A percentile compares a stretch with the other conserved stretches of the same genome.
These are phyloP conservation scores for Pomatostomus ruficeps DNA, from an alignment of 2,113 vertebrate genomes.

Conservation along the genomic window DNA sequence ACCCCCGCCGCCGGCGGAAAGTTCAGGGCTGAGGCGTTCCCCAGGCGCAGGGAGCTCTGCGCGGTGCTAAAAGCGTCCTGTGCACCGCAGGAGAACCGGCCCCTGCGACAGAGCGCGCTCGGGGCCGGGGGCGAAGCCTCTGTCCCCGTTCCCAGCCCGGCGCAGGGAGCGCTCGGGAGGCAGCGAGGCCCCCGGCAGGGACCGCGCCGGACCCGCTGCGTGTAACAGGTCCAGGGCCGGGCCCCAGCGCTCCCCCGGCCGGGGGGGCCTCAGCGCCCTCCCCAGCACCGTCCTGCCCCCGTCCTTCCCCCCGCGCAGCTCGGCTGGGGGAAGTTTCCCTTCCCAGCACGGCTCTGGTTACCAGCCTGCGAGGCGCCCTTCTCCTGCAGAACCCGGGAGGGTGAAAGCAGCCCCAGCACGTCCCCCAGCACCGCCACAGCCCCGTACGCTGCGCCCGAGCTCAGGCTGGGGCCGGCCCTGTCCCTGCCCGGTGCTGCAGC, in stretches of 20 bases:
- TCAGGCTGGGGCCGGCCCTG: not conserved
- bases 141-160: fast-evolving
- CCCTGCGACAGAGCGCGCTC: fast-evolving
- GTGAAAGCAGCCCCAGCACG: fast-evolving
- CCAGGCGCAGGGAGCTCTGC: not conserved
- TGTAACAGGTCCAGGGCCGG: not conserved
- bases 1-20: fast-evolving
- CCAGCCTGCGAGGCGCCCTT: not conserved
- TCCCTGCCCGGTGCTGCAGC: not conserved
- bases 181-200: not conserved
- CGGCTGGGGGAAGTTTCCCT: not conserved
- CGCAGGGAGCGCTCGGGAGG: fast-evolving
- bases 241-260: not conserved
- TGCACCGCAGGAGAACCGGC: fast-evolving
- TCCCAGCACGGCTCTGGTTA: not conserved
- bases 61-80: not conserved
- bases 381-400: not conserved
- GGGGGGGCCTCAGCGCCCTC: not conserved
- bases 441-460: fast-evolving
- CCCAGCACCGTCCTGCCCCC: not conserved
- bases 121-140: no score
- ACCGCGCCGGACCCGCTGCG: not conserved
- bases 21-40: not conserved
- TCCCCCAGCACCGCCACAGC: not conserved
- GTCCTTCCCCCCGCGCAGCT: not conserved